These are phyloP conservation scores for Tragelaphus strepsiceros DNA, from an alignment of 2,113 vertebrate genomes.

Conservation along the genomic window DNA sequence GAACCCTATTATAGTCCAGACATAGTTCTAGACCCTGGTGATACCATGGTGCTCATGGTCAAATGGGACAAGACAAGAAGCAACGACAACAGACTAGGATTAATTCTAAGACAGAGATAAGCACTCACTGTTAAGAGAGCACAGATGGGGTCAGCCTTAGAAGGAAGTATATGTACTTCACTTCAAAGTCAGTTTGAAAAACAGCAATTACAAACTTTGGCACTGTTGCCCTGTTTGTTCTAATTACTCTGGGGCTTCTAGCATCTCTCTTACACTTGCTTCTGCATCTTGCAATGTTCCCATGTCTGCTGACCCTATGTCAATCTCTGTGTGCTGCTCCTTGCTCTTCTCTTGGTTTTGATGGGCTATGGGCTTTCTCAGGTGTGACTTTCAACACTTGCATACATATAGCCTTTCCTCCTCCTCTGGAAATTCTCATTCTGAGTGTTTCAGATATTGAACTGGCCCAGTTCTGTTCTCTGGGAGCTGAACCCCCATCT, in stretches of 20 bases:
- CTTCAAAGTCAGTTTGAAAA: not conserved
- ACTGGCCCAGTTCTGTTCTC: not conserved
- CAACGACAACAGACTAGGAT: not conserved
- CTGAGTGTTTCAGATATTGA: not conserved
- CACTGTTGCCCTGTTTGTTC: not conserved
- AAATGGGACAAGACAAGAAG: not conserved
- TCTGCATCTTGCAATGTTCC: not conserved
- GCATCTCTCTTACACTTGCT: not conserved
- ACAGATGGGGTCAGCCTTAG: not conserved
- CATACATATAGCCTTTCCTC: not conserved
- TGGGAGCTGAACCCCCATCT: not conserved
- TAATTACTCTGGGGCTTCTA: not conserved
- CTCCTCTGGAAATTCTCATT: not conserved
- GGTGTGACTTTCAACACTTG: not conserved
- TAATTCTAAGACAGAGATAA: not conserved
- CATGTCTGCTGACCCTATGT: not conserved
- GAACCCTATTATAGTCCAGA: not conserved
- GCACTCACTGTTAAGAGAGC: not conserved
- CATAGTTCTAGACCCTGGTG: not conserved
- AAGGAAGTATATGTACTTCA: not conserved
- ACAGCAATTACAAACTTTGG: not conserved
- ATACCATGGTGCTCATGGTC: not conserved
- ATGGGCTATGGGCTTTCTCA: not conserved
- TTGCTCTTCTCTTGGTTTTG: not conserved
- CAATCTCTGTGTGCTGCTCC: not conserved